Base-by-base conservation (phyloP, 2,113 vertebrate genomes). In the Lepus timidus region DNA sequence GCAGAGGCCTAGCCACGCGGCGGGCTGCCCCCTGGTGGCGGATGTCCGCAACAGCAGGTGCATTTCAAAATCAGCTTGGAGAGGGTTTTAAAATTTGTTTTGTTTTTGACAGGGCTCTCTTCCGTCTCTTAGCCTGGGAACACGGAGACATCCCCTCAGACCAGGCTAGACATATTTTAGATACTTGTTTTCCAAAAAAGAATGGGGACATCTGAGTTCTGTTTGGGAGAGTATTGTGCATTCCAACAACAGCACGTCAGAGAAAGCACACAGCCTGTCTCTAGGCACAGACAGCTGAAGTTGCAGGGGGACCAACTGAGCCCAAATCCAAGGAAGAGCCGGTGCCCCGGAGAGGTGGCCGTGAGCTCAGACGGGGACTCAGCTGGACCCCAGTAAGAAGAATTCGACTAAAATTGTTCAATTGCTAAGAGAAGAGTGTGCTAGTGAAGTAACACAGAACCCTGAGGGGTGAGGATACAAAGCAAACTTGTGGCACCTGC, bases 21-120 rank as follows among this genome's bases (percentile, higher is more conserved):
- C 3, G 0, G 17, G 19, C 6, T 52, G 64, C 93, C 82, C 67
- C 78, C 92, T 95, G 73, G 62, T 95, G 92, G 91, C 55, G 62
- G 20, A 55, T 33, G n/a, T 55, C 22, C 0, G 13, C 65, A 89
- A 87, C 8, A 89, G 87, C 82, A 88, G 64, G 10, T 39, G 20
- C 39, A 87, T 91, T 84, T 90, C 27, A 93, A 83, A 93, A 85
- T 22, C n/a, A 20, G 25, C 17, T 67, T 27, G 16, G 31, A 58
- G n/a, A 14, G 51, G 29, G 14, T 79, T 52, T 75, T 51, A 6
- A 36, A 29, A 10, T 6, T 39, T 4, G 13, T 49, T 55, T 64
- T 22, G 13, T 10, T 55, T 74, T 73, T 74, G 74, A 83, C 89
- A 90, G 76, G 7, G 1, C 8, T 68, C 3, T 58, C 13, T 65